Base-by-base conservation (phyloP, 2,888 invertebrate genomes). In the Fragum fragum region DNA sequence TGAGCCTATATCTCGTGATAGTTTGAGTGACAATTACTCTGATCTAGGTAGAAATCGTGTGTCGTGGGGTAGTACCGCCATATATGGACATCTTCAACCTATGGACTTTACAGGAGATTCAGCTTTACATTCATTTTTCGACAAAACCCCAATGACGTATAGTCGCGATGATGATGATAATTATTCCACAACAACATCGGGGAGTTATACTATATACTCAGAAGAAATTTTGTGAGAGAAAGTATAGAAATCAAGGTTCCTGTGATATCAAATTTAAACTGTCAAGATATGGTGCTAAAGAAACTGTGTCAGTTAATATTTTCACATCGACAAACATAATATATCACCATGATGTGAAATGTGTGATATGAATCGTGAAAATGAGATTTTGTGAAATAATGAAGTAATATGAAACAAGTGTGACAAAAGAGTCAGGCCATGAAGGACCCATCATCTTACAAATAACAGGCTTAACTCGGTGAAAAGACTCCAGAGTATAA, bases 51-150 rank as follows among this genome's bases (percentile, higher is more conserved):
- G 78, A 14, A 81, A 55, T 28, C 53, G 73, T 28, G 52, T 74
- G 7, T 79, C 86, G 53, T 86, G 83, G 83, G 83, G 86, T 23
- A 79, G 78, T 70, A 18, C 66, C 23, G 72, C 81, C 14, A 76
- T 73, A 53, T 81, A 81, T 23, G 78, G 75, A 39, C 32, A 61
- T 21, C 36, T 73, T 5, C 68, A 63, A 42, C 83, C 83, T 0
- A 83, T 86, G 86, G 86, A 86, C 52, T 86, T 52, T 61, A 86
- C 83, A 1, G 86, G 86, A 2, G 86, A 86, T 53, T 86, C 86
- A 1, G 77, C 81, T 6, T 39, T 86, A 23, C 83, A 86, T 77
- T 86, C 86, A 23, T 86, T 86, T 68, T 86, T 86, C 28, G 81
- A 86, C 26, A 83, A 83, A 77, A 86, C 86, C 9, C 79, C 81